Evolutionary conservation across 2,797 vertebrate species (phyloP).

Genomic region (Platyrinchus mystaceus): DNA sequence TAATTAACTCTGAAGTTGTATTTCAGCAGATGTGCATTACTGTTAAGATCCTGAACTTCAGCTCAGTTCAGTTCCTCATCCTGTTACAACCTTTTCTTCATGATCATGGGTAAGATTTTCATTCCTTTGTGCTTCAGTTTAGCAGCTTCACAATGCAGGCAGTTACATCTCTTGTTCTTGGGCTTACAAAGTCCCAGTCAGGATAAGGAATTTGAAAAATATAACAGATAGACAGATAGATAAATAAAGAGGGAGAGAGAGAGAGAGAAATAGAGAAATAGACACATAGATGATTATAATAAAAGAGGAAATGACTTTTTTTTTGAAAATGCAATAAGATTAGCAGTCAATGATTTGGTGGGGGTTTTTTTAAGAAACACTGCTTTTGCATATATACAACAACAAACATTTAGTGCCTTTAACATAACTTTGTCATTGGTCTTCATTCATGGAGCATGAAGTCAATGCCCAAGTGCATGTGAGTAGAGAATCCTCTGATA

Average conservation of each 20-base stretch:
- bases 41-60: background rate
- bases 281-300: background rate
- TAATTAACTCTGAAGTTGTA: background rate
- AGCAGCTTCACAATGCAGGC: background rate
- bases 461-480: background rate
- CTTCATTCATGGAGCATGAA: background rate
- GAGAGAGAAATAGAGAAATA: background rate
- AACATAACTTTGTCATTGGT: background rate
- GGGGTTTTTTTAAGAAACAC: background rate
- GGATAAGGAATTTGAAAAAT: background rate
- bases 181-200: background rate
- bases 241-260: background rate
- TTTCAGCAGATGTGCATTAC: background rate
- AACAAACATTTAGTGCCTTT: background rate
- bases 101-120: background rate
- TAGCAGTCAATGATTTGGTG: background rate
- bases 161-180: background rate
- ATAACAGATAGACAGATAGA: background rate
- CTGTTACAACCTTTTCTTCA: background rate
- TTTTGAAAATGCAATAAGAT: background rate
- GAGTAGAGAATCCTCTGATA: background rate
- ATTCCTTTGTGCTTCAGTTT: background rate
- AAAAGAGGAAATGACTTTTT: background rate
- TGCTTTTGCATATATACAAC: background rate
- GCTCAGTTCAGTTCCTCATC: background rate